Evolutionary conservation across 2,888 invertebrate species (phyloP).

Genomic region (Nomada goodeniana): DNA sequence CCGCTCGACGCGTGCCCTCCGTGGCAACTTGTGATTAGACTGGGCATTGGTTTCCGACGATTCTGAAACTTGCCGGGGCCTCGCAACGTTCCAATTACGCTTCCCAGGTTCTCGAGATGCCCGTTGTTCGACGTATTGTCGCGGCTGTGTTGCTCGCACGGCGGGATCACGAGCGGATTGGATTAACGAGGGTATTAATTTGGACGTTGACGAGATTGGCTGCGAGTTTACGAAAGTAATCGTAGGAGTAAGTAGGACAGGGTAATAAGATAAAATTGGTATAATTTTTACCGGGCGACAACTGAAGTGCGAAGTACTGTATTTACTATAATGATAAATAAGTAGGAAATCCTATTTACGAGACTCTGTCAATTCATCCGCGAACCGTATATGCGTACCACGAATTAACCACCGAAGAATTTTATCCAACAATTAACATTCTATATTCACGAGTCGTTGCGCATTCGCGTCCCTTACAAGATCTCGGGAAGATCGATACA

Average conservation of each 20-base stretch:
- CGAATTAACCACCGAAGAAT: background rate
- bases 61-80: conserved; percentile 70
- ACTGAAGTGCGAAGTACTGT: no score
- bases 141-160: conserved; percentile 30
- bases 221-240: background rate
- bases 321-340: no score
- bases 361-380: background rate
- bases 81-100: conserved; percentile 77
- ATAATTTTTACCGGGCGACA: no score
- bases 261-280: background rate
- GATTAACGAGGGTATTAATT: conserved; percentile 39
- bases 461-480: background rate
- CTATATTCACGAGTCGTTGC: background rate
- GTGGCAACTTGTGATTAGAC: conserved; percentile 81
- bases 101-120: conserved; percentile 66
- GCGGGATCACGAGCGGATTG: conserved; percentile 29
- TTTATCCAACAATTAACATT: background rate
- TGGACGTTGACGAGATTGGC: background rate
- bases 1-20: conserved; percentile 80
- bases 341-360: background rate
- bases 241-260: background rate
- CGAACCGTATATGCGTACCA: no score
- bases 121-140: conserved; percentile 73
- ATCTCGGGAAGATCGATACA: conserved; percentile 6
- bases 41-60: conserved; percentile 73